Conservation (phyloP, 2,888 invertebrate genomes). For the Apamea epomidion region DNA sequence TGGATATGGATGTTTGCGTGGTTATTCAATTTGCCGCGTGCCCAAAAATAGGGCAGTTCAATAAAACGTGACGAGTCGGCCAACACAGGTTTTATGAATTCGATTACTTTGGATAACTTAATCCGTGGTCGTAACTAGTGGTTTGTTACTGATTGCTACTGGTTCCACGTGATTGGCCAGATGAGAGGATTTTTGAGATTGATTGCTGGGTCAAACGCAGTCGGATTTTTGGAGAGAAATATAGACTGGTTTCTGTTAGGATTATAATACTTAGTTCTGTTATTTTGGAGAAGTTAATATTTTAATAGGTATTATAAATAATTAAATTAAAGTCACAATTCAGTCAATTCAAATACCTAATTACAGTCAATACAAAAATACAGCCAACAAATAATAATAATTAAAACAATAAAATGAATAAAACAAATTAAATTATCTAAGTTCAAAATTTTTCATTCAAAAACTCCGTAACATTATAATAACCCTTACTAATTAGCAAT, state of each 20-base stretch:
- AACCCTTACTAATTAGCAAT: too few relatives aligned
- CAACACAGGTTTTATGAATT: constrained; percentile 53
- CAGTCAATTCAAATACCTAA: too few relatives aligned
- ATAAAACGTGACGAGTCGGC: constrained; percentile 58
- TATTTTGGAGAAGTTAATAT: too few relatives aligned
- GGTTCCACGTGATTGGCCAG: constrained; percentile 38
- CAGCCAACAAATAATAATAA: too few relatives aligned
- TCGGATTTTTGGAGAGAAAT: not conserved
- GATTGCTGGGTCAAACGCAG: constrained; percentile 9
- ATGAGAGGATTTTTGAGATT: constrained; percentile 22
- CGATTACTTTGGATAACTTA: constrained; percentile 54
- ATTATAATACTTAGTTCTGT: too few relatives aligned
- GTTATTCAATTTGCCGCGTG: constrained; percentile 41
- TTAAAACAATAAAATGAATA: too few relatives aligned
- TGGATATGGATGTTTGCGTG: not conserved
- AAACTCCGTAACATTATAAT: too few relatives aligned
- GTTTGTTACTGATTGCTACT: constrained; percentile 48
- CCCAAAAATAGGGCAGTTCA: constrained; percentile 32
- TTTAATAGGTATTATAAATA: too few relatives aligned
- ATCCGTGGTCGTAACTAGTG: constrained; percentile 46
- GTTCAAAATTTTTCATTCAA: too few relatives aligned
- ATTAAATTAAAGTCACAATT: too few relatives aligned
- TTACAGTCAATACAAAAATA: too few relatives aligned
- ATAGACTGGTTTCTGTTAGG: not conserved
- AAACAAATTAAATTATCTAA: too few relatives aligned